Base-by-base conservation (phyloP, 1,140 invertebrate species). In the Drosophila santomea region DNA sequence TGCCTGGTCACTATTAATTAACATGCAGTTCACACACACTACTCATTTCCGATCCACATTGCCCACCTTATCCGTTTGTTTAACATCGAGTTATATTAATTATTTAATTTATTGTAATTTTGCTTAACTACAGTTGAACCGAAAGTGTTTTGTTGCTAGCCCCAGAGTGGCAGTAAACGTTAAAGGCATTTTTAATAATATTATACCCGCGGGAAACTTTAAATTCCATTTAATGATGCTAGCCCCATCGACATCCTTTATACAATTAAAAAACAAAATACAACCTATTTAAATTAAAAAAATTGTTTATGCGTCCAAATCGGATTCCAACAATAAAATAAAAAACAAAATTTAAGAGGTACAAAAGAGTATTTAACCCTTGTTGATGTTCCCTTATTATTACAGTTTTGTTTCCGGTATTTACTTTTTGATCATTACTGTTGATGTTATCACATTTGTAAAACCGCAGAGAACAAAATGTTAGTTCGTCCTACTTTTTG, bases 381-480 rank as follows among this genome's bases (percentile, higher is more conserved):
- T 39, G 20, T 32, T 4, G 5, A 14, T 15, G 5, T 25, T 14
- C 36, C 11, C 1, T 1, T 1, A 3, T n/a, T 36, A 38, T 28
- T 4, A 0, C 17, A n/a, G 35, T 54, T 69, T 48, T 23, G 32
- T 45, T 44, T 55, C 32, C 32, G 38, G 38, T 41, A 58, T 59
- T 54, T 51, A 44, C 47, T 38, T 59, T 56, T 41, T 54, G 55
- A 57, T 67, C 55, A 47, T 75, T 57, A 36, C 74, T 56, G 73
- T 77, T 77, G 74, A 77, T 77, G 62, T 56, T 67, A 78, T 77
- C 64, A 67, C 73, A 74, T 74, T 85, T 88, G 58, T 79, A 63
- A 67, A 81, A 81, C 82, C 77, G 39, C 76, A 84, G 76, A 77
- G 68, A 71, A 78, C 75, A 52, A 88, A 86, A 88, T 79, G 71